A percentile compares a stretch with the other conserved stretches of the same genome.
Evolutionary conservation across 2,797 vertebrate genomes (phyloP).

Genomic region (Acanthornis magna): DNA sequence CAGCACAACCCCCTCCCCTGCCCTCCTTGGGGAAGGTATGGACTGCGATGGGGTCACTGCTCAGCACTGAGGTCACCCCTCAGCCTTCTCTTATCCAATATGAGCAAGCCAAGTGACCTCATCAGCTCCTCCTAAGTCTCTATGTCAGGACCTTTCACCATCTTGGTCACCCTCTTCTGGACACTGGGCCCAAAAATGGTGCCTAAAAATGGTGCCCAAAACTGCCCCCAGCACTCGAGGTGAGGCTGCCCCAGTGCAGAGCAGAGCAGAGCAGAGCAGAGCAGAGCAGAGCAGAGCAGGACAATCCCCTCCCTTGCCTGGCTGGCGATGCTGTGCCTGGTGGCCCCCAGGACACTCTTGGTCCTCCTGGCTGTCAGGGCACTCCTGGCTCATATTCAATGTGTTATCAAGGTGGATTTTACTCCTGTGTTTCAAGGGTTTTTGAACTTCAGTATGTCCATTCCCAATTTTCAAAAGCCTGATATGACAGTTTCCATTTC

Average conservation of each 20-base stretch:
- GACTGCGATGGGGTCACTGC: fast-evolving
- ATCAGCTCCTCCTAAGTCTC: fast-evolving
- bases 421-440: not conserved
- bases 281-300: fast-evolving
- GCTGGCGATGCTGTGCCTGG: fast-evolving
- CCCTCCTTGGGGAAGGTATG: not conserved
- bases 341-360: fast-evolving
- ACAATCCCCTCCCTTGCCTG: fast-evolving
- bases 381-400: not conserved
- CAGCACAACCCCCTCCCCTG: fast-evolving
- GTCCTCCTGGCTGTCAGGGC: not conserved
- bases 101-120: not conserved
- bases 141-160: not conserved
- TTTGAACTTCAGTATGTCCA: not conserved
- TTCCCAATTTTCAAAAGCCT: not conserved
- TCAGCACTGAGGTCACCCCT: not conserved
- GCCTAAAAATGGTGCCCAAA: not conserved
- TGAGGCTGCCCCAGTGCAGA: fast-evolving
- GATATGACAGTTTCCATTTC: not conserved
- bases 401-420: not conserved
- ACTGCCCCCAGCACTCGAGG: fast-evolving
- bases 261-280: no score
- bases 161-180: not conserved
- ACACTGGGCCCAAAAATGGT: not conserved
- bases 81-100: not conserved